Evolutionary conservation across 2,888 invertebrate genomes (phyloP), one percentile per base, ranked within the genome.

Genomic region (Litoditis marina): DNA sequence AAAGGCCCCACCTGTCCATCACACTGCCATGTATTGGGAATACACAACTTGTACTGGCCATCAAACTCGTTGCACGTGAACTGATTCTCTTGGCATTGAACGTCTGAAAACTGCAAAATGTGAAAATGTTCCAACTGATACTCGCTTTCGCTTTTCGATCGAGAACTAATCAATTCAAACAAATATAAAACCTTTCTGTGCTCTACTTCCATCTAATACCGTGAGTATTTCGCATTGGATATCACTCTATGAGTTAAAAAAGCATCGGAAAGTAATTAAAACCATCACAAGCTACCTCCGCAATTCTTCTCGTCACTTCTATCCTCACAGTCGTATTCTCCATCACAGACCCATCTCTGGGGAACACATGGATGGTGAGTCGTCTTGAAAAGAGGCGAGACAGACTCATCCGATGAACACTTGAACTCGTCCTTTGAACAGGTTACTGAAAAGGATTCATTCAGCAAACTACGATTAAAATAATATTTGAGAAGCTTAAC

Each of bases 311-410:
- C 77, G 63, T 82, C 80, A 1, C 73, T 71, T 47, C 71, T 70
- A 51, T 81, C 81, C 7, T 73, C 71, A 56, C 81, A 81, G 52
- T 79, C 79, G 32, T 67, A 69, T 51, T 80, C 79, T 25, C 78
- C 80, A 50, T 81, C 80, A 50, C 81, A 82, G 7, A 63, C 59
- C 81, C 81, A 81, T n/a, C 68, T 66, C 25, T 66, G 49, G 4
- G 78, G 78, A 51, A 81, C 74, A 56, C 81, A 81, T 52, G 56
- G 56, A 53, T 62, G 25, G 63, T 54, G 25, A 54, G 51, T 32
- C 54, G 55, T 36, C 34, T 58, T 31, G 42, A 30, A 58, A 22
- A 0, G 19, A 34, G 19, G 54, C 31, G 13, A 27, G 22, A 19
- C 7, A 19, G 52, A n/a, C 39, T 49, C n/a, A 13, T 59, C 49